Evolutionary conservation across 2,797 vertebrate genomes (phyloP).

Genomic region (Brachyrhaphis roseni): DNA sequence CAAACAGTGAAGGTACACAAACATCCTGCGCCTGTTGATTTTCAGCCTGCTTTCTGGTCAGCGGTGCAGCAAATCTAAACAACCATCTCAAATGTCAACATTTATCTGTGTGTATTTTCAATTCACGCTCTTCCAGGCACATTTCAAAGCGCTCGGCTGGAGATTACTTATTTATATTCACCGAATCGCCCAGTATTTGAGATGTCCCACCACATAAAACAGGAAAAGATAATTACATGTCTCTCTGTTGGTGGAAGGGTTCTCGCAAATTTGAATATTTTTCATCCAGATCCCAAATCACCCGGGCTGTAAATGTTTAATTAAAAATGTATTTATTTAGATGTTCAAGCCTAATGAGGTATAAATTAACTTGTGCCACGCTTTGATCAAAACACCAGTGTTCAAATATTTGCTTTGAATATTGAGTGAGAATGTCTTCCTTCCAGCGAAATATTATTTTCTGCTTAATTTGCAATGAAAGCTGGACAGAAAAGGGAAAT

Average conservation of each 20-base stretch:
- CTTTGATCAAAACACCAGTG: slow-evolving; percentile 9
- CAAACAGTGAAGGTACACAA: slow-evolving; percentile 16
- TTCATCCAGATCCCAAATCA: slow-evolving; percentile 13
- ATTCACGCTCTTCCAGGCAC: slow-evolving; percentile 17
- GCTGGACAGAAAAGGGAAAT: background rate
- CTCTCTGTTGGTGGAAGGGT: background rate
- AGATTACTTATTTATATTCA: background rate
- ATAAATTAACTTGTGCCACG: slow-evolving; percentile 10
- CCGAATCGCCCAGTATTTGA: slow-evolving; percentile 13
- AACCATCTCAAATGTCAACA: slow-evolving; percentile 36
- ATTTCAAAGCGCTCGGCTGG: slow-evolving; percentile 7
- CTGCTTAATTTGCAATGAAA: slow-evolving; percentile 10
- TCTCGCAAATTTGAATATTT: slow-evolving; percentile 18
- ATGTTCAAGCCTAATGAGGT: background rate
- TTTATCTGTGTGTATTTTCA: slow-evolving; percentile 6
- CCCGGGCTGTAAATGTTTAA: slow-evolving; percentile 4
- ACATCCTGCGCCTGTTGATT: slow-evolving; percentile 32
- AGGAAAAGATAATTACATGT: slow-evolving; percentile 16
- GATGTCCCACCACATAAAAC: background rate
- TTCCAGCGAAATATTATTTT: slow-evolving; percentile 12
- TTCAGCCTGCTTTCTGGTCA: slow-evolving; percentile 22
- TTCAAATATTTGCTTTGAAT: slow-evolving; percentile 10
- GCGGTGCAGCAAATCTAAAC: slow-evolving; percentile 16
- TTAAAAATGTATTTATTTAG: slow-evolving; percentile 31
- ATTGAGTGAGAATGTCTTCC: slow-evolving; percentile 7